phyloP scores from a whole-genome alignment of 2,797 vertebrate genomes.

The Phalanger gymnotis region DNA sequence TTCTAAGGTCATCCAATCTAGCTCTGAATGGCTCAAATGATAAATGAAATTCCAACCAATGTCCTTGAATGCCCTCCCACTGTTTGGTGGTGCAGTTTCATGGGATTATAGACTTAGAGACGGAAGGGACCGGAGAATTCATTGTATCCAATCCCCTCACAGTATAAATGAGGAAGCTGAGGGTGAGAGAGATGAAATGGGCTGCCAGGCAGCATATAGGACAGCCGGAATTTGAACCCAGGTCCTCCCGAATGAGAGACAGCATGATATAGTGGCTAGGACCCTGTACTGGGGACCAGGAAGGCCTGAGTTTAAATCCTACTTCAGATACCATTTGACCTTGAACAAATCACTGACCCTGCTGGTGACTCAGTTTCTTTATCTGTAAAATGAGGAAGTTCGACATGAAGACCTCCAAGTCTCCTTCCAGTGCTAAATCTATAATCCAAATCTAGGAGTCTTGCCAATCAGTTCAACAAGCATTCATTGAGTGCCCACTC shows the following conservation, averaged over 20 bases:
- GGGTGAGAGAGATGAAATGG: neutral
- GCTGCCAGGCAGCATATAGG: neutral
- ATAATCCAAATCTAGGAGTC: neutral
- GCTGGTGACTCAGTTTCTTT: conserved; percentile 3
- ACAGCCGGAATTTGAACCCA: neutral
- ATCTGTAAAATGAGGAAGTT: neutral
- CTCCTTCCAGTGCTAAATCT: neutral
- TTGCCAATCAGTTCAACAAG: neutral
- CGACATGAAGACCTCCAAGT: neutral
- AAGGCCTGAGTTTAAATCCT: neutral
- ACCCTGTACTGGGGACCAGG: neutral
- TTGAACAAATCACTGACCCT: neutral
- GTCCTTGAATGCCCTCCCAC: neutral
- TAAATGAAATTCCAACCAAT: neutral
- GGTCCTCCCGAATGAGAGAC: neutral
- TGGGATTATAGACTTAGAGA: neutral
- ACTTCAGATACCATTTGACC: neutral
- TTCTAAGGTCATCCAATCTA: neutral
- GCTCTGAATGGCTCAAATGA: conserved; percentile 15
- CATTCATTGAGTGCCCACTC: neutral
- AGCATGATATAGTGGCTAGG: neutral
- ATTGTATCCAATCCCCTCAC: neutral
- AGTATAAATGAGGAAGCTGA: neutral
- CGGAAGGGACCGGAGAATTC: neutral
- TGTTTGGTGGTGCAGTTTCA: neutral